phyloP scores from a whole-genome alignment of 2,113 vertebrate genomes.

The Xenus cinereus region DNA sequence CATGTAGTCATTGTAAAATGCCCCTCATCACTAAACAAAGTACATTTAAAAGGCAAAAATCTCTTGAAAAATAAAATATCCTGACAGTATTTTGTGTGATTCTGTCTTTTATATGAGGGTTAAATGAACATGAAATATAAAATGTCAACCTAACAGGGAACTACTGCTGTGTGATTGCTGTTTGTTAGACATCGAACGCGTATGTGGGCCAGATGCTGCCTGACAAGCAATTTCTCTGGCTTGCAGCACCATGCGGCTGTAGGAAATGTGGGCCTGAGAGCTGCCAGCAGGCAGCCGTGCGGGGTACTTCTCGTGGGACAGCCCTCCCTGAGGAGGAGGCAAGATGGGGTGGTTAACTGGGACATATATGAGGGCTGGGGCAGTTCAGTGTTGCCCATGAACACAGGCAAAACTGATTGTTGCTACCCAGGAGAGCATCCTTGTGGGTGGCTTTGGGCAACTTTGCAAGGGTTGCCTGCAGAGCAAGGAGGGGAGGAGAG shows the following conservation, averaged over 20 bases:
- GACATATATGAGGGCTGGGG: not conserved
- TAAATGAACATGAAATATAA: not conserved
- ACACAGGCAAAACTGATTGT: not conserved
- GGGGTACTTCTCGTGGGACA: not conserved
- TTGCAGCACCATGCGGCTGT: not conserved
- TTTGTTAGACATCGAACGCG: accelerated
- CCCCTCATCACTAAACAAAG: not conserved
- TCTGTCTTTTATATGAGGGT: not conserved
- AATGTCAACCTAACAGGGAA: not conserved
- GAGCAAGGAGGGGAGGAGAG: not conserved
- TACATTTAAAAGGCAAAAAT: not conserved
- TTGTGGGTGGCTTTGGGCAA: not conserved
- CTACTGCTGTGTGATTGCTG: not conserved
- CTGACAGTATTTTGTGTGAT: not conserved
- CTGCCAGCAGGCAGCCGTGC: not conserved
- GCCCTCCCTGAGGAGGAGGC: accelerated
- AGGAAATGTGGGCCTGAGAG: not conserved
- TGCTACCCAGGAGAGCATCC: not conserved
- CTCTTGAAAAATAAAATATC: not conserved
- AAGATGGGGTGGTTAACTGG: not conserved
- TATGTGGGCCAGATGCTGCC: not conserved
- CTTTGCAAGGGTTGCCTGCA: not conserved
- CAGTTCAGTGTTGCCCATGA: not conserved
- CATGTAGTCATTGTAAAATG: not conserved
- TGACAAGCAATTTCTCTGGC: not conserved